Evolutionary conservation across 2,113 vertebrate species (phyloP).

Genomic region (Pteruthius melanotis): DNA sequence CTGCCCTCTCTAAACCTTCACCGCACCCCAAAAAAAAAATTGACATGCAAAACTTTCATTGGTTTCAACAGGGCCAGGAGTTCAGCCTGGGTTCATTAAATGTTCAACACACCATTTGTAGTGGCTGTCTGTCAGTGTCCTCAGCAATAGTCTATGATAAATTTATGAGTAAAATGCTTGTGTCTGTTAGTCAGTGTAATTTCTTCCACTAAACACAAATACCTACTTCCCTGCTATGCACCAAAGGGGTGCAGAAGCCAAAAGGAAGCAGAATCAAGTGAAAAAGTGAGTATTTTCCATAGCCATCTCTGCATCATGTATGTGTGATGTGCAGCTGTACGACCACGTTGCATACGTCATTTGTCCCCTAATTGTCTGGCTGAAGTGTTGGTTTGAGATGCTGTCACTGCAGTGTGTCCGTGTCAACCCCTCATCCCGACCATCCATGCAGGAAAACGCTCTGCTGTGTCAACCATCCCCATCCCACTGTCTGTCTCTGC

Average conservation of each 20-base stretch:
- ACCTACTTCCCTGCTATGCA: constrained; percentile 70
- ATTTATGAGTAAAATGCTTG: constrained; percentile 61
- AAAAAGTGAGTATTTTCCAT: constrained; percentile 79
- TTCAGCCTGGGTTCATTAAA: constrained; percentile 62
- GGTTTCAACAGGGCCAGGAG: constrained; percentile 9
- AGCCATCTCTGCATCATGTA: constrained; percentile 59
- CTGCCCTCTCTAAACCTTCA: fast-evolving
- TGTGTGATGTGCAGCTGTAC: neutral
- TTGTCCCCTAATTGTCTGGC: constrained; percentile 9
- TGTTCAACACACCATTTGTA: constrained; percentile 51
- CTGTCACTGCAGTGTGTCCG: neutral
- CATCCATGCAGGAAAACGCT: neutral
- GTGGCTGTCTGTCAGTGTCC: constrained; percentile 40
- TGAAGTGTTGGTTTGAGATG: constrained; percentile 38
- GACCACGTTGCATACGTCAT: neutral
- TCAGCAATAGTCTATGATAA: constrained; percentile 46
- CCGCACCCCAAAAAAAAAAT: neutral
- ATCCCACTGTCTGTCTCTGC: neutral
- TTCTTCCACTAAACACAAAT: constrained; percentile 68
- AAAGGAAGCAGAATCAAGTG: constrained; percentile 72
- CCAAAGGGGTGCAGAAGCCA: constrained; percentile 74
- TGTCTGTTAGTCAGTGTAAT: constrained; percentile 58
- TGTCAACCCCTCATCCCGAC: neutral
- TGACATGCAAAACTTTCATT: neutral
- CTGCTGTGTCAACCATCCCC: neutral